phyloP scores from a whole-genome alignment of 92 coral and sea anemone species.

The Isaurus tuberculatus region DNA sequence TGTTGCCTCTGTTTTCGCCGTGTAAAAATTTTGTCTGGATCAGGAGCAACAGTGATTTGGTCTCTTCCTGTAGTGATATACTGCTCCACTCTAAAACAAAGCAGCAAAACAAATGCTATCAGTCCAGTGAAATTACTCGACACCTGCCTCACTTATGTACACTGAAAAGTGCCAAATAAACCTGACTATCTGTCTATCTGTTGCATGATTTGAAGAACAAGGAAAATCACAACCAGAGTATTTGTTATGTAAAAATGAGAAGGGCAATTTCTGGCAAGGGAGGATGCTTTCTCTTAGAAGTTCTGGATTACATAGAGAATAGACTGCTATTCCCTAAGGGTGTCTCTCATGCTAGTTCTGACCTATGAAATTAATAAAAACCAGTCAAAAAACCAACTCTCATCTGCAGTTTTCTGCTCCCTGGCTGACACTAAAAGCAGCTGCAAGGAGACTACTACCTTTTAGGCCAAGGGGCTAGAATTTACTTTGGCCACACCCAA shows the following conservation, averaged over 20 bases:
- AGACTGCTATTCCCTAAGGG: background rate
- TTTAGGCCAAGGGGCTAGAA: background rate
- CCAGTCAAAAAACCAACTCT: background rate
- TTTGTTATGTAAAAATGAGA: background rate
- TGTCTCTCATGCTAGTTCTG: background rate
- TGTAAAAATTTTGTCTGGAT: conserved; percentile 20
- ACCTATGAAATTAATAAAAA: background rate
- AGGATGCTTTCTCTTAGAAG: background rate
- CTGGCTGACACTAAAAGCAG: background rate
- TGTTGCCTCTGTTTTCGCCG: conserved; percentile 45
- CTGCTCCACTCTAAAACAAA: conserved; percentile 32
- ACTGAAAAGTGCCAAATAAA: background rate
- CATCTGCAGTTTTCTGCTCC: background rate
- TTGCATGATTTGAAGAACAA: background rate
- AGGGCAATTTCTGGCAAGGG: conserved; percentile 5
- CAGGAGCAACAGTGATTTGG: conserved; percentile 46
- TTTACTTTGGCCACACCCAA: background rate
- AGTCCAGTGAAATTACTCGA: background rate
- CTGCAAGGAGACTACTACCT: background rate
- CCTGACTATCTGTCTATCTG: background rate
- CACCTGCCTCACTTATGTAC: background rate
- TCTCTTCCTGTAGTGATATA: conserved; percentile 36
- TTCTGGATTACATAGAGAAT: background rate
- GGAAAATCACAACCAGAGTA: background rate
- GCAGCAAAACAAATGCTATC: conserved; percentile 1